Conservation (phyloP, 2,113 vertebrate genomes). For the Callopanchax toddi region DNA sequence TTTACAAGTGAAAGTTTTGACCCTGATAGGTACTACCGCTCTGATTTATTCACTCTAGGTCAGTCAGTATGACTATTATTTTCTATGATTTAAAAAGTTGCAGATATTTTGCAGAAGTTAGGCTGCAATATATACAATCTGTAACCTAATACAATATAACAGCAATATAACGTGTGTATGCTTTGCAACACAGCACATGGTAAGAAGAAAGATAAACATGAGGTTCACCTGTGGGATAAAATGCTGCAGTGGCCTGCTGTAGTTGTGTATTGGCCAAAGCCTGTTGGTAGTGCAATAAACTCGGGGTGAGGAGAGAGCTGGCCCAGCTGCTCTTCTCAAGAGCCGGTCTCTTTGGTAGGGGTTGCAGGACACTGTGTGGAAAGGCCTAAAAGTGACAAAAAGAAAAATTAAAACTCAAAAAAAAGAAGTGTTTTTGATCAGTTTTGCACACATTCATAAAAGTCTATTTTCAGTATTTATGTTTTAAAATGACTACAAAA, state of each 20-base stretch:
- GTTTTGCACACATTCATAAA: slow-evolving; percentile 22
- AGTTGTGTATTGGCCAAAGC: slow-evolving; percentile 92
- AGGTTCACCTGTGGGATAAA: slow-evolving; percentile 92
- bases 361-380: slow-evolving; percentile 91
- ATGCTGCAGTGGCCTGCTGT: slow-evolving; percentile 86
- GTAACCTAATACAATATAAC: no score
- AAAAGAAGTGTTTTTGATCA: not conserved
- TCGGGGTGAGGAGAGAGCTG: slow-evolving; percentile 91
- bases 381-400: slow-evolving; percentile 83
- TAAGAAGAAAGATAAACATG: not conserved
- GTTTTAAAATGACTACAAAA: slow-evolving; percentile 34
- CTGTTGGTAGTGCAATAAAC: slow-evolving; percentile 98
- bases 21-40: no score
- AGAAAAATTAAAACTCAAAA: slow-evolving; percentile 6
- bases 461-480: slow-evolving; percentile 4
- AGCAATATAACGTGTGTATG: no score
- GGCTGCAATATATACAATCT: no score
- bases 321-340: slow-evolving; percentile 95
- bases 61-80: no score
- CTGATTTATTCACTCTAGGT: no score
- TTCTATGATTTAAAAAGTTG: no score
- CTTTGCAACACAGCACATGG: no score
- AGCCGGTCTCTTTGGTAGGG: slow-evolving; percentile 98
- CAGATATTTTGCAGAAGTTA: no score
- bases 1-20: no score